Evolutionary conservation across 2,797 vertebrate species (phyloP), one percentile per base, ranked within the genome.

Genomic region (Enteromius mattozi): DNA sequence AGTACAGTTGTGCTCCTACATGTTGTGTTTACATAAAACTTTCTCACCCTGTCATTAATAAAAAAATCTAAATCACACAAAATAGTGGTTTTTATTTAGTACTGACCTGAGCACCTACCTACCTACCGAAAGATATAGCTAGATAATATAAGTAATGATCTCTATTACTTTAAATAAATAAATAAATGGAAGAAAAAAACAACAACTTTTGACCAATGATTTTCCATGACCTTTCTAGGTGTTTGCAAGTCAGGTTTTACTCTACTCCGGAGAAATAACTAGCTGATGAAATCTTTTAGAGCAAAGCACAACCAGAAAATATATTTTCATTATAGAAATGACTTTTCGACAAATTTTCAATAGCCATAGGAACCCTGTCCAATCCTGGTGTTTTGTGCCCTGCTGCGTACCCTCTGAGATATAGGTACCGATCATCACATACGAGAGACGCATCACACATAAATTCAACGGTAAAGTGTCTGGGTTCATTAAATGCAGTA

Each of bases 401-500:
- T 40, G 16, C 17, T 10, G 14, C 51, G 70, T 27, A 75, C 42
- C 54, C 30, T 35, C 35, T 3, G 45, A 37, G 42, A 77, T 10
- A 3, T 12, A 51, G 24, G 74, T 49, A 65, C 5, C 16, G 33
- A 33, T 59, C 10, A 59, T 16, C 49, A 65, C 61, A 72, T 68
- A 13, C 4, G 16, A 88, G 61, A 35, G 35, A 77, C 3, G 42
- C 21, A n/a, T 69, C 72, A 54, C 79, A 69, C 76, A 68, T 65
- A 74, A 49, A 83, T 72, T 84, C 70, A 72, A 40, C 16, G 40
- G 80, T 12, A 30, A 24, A 33, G 69, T 51, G 27, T 76, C 76
- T 49, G 30, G 69, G 83, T 79, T 82, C 78, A 75, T 83, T 76
- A 84, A 78, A 77, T 80, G 79, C 68, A 76, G 74, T 80, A 82